Evolutionary conservation across 23 tunicate species (phyloP).

Genomic region (Trididemnum nubilum): DNA sequence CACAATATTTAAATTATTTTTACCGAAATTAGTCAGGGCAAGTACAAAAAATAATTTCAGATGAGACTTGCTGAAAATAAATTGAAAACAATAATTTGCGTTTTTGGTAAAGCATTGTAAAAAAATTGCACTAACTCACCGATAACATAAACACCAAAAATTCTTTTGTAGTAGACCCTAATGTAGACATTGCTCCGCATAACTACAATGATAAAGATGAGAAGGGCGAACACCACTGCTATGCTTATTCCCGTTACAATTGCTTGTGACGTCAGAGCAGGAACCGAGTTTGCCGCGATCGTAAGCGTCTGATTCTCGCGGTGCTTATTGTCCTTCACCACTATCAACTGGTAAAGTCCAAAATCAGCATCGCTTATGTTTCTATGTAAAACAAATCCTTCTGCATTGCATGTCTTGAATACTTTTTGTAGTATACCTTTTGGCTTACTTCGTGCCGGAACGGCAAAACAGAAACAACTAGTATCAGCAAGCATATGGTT

Average conservation of each 20-base stretch:
- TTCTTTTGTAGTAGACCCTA: constrained; percentile 3
- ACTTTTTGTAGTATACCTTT: too few relatives aligned
- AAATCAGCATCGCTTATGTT: not conserved
- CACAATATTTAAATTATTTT: too few relatives aligned
- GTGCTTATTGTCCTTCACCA: not conserved
- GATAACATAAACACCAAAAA: not conserved
- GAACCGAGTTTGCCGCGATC: not conserved
- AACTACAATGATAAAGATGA: not conserved
- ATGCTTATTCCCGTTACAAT: constrained; percentile 2
- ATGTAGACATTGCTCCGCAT: not conserved
- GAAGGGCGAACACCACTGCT: not conserved
- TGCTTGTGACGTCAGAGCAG: not conserved
- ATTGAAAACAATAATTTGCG: too few relatives aligned
- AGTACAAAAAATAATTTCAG: too few relatives aligned
- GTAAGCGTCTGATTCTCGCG: not conserved
- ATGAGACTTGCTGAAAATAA: too few relatives aligned
- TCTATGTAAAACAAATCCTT: not conserved
- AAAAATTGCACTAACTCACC: too few relatives aligned
- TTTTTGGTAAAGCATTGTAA: too few relatives aligned
- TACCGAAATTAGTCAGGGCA: too few relatives aligned
- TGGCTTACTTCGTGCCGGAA: too few relatives aligned
- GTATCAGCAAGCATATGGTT: too few relatives aligned
- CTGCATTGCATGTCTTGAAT: too few relatives aligned
- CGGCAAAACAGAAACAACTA: too few relatives aligned
- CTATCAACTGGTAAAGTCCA: not conserved